Percentiles rank a stretch among this genome's conserved stretches.
These are phyloP conservation scores for Bradypodion ventrale DNA, from an alignment of 2,797 vertebrate species.

Conservation along the genomic window DNA sequence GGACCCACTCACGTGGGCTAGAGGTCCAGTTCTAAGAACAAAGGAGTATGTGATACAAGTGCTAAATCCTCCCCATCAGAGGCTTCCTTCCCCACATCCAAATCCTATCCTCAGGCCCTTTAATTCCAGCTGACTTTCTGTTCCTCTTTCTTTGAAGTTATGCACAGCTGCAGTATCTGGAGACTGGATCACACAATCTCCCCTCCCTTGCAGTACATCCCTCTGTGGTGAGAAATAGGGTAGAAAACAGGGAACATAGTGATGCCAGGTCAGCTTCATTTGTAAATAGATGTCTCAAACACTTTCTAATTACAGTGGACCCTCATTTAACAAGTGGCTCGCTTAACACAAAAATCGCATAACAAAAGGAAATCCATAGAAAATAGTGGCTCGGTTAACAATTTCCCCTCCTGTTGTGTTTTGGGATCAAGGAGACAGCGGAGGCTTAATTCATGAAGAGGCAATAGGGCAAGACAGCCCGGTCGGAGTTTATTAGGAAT, in stretches of 20 bases:
- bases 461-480: no score
- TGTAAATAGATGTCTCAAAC: background rate
- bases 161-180: background rate
- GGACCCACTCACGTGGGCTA: background rate
- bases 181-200: slow-evolving; percentile 15
- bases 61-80: background rate
- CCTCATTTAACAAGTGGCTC: no score
- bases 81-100: background rate
- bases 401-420: no score
- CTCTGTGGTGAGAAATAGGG: background rate
- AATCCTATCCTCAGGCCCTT: background rate
- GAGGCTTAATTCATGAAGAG: no score
- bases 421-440: no score
- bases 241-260: background rate
- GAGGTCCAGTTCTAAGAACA: background rate
- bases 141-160: background rate
- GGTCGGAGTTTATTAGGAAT: no score
- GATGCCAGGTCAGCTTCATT: background rate
- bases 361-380: no score
- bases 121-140: slow-evolving; percentile 10
- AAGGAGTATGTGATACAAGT: background rate
- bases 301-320: background rate
- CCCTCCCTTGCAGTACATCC: background rate
- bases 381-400: no score
- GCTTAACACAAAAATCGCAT: no score